Evolutionary conservation across 2,888 invertebrate species (phyloP), one percentile per base, ranked within the genome.

Genomic region (Mythimna ferrago): DNA sequence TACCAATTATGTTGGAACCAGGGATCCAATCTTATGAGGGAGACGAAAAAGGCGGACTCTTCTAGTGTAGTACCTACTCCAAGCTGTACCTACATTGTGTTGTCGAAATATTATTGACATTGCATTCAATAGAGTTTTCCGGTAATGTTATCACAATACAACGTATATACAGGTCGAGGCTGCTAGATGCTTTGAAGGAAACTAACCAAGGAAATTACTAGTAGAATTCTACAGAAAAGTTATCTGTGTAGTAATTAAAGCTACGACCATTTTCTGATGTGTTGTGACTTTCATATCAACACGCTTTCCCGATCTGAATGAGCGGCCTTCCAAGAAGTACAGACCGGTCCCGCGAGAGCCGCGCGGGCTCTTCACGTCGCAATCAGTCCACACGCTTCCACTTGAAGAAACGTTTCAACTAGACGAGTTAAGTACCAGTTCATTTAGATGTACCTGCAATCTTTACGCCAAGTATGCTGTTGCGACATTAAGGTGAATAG

Each of bases 271-370:
- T 65, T 68, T 70, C 63, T 74, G 58, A 60, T 68, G 62, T 69
- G 68, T 66, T 51, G 72, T 58, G 71, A 71, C 80, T 73, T 81
- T 83, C 74, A 83, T 83, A 81, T 74, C 21, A 76, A 73, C 81
- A 66, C 41, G 76, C 71, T 73, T 76, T 76, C 81, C 84, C 81
- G 76, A 65, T 70, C 81, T 54, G 54, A 65, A 80, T 80, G 71
- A 76, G 66, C 81, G 61, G 48, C 70, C 38, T 81, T 81, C 83
- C 80, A 68, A 81, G 83, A 83, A 79, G 54, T 66, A 19, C 61
- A 67, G 67, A 83, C 80, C 80, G 80, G 83, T 70, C 73, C 66
- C 51, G n/a, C 57, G 53, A 38, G 58, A 61, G 21, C 19, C n/a
- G 44, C 16, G 44, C 44, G 44, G 62, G 58, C 41, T 60, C 56